A percentile compares a stretch with the other conserved stretches of the same genome.
Evolutionary conservation across 2,113 vertebrate species (phyloP).

Genomic region (Indicator maculatus): DNA sequence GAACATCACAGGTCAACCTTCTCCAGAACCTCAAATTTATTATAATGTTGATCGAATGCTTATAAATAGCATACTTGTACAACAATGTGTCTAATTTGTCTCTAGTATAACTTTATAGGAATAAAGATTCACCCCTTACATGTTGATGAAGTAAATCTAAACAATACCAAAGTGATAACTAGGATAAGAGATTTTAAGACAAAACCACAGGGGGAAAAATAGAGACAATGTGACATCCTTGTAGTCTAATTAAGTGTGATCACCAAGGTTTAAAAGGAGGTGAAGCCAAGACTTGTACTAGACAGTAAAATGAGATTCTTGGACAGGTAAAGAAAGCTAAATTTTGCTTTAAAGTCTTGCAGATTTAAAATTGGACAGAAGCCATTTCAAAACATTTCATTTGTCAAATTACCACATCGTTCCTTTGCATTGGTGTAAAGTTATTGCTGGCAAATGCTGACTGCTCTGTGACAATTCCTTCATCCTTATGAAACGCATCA

Average conservation of each 20-base stretch:
- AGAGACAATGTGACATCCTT: background rate
- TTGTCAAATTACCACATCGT: background rate
- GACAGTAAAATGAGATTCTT: background rate
- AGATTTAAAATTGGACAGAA: slow-evolving; percentile 18
- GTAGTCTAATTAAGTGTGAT: background rate
- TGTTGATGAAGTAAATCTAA: background rate
- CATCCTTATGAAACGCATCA: slow-evolving; percentile 21
- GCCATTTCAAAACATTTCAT: slow-evolving; percentile 11
- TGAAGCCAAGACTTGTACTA: background rate
- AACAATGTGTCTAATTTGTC: background rate
- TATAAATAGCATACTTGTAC: background rate
- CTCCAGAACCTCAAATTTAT: background rate
- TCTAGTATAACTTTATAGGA: background rate
- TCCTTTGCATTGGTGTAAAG: background rate
- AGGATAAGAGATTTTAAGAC: background rate
- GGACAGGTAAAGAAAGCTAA: background rate
- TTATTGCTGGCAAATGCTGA: slow-evolving; percentile 29
- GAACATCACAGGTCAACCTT: background rate
- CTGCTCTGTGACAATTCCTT: background rate
- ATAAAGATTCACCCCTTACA: background rate
- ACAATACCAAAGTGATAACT: background rate
- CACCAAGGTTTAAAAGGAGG: background rate
- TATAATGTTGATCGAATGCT: background rate
- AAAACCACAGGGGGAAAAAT: background rate
- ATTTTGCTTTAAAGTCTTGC: background rate